Evolutionary conservation across 2,888 invertebrate genomes (phyloP).

Genomic region (Oxytorus armatus): DNA sequence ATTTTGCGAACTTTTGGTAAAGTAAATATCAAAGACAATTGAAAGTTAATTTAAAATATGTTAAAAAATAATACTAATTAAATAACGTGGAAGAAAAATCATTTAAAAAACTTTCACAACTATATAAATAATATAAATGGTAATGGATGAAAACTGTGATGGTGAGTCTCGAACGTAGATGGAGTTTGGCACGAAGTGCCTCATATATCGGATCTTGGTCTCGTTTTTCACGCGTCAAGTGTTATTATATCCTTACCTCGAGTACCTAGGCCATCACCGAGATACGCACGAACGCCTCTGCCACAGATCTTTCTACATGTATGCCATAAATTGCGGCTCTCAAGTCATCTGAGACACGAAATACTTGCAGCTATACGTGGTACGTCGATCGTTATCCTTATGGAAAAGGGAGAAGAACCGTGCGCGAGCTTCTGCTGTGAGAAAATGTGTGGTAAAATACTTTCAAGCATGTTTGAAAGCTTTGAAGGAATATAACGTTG

Average conservation of each 20-base stretch:
- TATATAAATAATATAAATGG: too few relatives aligned
- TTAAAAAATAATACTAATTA: too few relatives aligned
- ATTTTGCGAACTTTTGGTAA: too few relatives aligned
- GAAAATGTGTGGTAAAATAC: background rate
- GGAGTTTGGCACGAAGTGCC: background rate
- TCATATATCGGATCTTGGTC: background rate
- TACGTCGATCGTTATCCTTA: constrained; percentile 2
- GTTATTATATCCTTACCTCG: constrained; percentile 19
- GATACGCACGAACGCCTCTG: constrained; percentile 3
- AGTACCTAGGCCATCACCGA: background rate
- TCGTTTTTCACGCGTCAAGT: constrained; percentile 36
- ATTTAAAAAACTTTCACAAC: too few relatives aligned
- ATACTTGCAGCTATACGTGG: constrained; percentile 10
- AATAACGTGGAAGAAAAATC: too few relatives aligned
- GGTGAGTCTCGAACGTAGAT: background rate
- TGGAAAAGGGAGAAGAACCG: background rate
- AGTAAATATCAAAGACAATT: too few relatives aligned
- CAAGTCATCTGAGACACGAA: background rate
- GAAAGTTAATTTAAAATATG: too few relatives aligned
- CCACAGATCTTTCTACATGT: constrained; percentile 6
- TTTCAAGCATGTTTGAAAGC: background rate
- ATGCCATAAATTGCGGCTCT: background rate
- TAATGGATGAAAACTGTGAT: background rate
- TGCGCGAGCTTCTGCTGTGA: background rate
- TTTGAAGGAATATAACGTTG: too few relatives aligned